A percentile compares a stretch with the other conserved stretches of the same genome.
These are phyloP conservation scores for Apeltes quadracus DNA, from an alignment of 2,113 vertebrate genomes.

Conservation along the genomic window DNA sequence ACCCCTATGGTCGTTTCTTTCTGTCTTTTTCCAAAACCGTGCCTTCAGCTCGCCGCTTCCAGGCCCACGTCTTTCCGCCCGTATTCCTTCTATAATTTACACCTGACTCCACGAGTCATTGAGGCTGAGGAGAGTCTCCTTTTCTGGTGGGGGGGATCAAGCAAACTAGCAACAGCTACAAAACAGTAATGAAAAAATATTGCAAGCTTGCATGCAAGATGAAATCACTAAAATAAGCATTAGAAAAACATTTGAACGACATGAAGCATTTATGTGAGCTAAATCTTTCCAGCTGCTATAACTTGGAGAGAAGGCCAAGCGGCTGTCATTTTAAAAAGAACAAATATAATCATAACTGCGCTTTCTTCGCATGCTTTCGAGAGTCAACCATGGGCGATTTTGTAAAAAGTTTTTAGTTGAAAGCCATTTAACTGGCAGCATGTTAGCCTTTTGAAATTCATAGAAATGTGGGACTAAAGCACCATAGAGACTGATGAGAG, in stretches of 20 bases:
- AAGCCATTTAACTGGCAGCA: constrained; percentile 35
- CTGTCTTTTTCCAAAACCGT: constrained; percentile 31
- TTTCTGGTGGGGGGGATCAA: not conserved
- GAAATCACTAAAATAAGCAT: constrained; percentile 36
- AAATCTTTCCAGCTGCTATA: constrained; percentile 62
- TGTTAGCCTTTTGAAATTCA: constrained; percentile 22
- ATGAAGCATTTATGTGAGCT: constrained; percentile 28
- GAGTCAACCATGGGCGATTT: constrained; percentile 39
- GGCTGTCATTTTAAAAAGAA: constrained; percentile 47
- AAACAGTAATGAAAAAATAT: not conserved
- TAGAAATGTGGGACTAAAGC: constrained; percentile 24
- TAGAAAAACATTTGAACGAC: constrained; percentile 27
- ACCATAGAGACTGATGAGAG: not conserved
- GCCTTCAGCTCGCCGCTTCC: constrained; percentile 10
- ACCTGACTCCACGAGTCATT: constrained; percentile 2
- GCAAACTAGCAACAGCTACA: too few relatives aligned
- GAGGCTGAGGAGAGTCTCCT: constrained; percentile 3
- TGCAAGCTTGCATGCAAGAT: constrained; percentile 2
- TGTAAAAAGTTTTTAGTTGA: constrained; percentile 22
- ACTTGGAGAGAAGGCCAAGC: constrained; percentile 28
- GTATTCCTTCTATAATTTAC: constrained; percentile 28
- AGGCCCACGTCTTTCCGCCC: constrained; percentile 30
- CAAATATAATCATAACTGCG: constrained; percentile 44
- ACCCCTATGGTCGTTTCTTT: constrained; percentile 4
- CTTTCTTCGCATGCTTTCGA: constrained; percentile 41